phyloP scores from a whole-genome alignment of 2,888 invertebrate genomes.

The Lepidochitona cinerea region DNA sequence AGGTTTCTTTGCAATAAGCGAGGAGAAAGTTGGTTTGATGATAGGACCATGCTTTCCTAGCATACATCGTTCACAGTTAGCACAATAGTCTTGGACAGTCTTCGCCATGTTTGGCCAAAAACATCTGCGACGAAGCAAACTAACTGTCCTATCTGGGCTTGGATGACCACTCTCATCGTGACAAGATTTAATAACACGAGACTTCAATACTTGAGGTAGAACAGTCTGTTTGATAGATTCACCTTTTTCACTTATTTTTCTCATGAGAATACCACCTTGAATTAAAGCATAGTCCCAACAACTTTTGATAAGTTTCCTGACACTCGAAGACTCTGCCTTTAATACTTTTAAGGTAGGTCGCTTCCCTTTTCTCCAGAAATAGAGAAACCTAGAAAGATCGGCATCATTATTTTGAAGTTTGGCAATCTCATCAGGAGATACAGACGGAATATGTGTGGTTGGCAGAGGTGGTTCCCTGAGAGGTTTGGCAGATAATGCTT shows the following conservation, averaged over 20 bases:
- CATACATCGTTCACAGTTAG: conserved; percentile 14
- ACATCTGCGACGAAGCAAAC: conserved; percentile 4
- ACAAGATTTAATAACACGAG: neutral
- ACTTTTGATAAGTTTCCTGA: neutral
- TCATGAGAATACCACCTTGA: neutral
- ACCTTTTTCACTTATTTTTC: neutral
- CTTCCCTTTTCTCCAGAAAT: neutral
- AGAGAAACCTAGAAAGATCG: neutral
- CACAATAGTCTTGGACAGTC: conserved; percentile 10
- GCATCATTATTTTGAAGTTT: neutral
- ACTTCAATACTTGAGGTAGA: neutral
- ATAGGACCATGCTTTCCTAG: conserved; percentile 5
- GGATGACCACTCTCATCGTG: conserved; percentile 15
- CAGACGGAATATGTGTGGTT: no score
- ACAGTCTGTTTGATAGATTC: neutral
- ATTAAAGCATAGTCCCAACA: neutral
- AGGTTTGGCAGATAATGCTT: no score
- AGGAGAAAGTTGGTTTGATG: neutral
- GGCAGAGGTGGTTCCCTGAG: no score
- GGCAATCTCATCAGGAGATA: neutral
- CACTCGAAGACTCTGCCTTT: neutral
- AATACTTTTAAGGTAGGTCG: neutral
- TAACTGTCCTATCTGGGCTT: conserved; percentile 12
- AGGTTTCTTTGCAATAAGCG: conserved; percentile 13
- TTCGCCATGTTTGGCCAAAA: conserved; percentile 18